A percentile compares a stretch with the other conserved stretches of the same genome.
Conservation (phyloP, 2,797 vertebrate genomes). For the Myiotriccus ornatus region DNA sequence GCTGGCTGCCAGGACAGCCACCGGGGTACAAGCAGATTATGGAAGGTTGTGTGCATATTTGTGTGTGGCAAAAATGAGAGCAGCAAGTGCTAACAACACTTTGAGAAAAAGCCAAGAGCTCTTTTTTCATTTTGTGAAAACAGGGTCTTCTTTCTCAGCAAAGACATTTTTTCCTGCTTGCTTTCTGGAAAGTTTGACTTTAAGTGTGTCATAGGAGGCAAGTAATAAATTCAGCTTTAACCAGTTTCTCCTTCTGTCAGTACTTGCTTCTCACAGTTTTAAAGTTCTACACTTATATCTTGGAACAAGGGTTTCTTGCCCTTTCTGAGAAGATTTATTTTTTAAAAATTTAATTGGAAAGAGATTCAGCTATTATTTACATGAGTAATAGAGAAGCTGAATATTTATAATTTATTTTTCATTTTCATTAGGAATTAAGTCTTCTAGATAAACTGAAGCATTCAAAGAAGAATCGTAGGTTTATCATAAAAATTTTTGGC, state of each 20-base stretch:
- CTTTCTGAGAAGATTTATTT: background rate
- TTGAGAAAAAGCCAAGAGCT: background rate
- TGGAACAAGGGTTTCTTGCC: background rate
- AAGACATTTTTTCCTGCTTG: background rate
- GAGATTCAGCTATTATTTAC: background rate
- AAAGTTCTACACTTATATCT: background rate
- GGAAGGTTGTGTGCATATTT: background rate
- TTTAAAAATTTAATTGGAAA: background rate
- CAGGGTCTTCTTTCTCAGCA: background rate
- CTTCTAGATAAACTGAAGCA: background rate
- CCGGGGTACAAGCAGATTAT: accelerated
- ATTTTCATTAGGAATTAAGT: background rate
- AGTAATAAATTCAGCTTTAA: background rate
- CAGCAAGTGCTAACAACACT: background rate
- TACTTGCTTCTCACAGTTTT: background rate
- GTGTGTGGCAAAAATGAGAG: background rate
- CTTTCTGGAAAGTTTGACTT: background rate
- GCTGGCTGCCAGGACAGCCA: background rate
- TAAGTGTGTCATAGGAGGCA: background rate
- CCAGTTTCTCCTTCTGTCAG: background rate
- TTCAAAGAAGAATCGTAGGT: background rate
- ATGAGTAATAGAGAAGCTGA: background rate
- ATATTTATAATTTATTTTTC: background rate
- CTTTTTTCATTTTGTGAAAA: background rate
- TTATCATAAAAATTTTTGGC: background rate